These are phyloP conservation scores for Listronotus oregonensis DNA, from an alignment of 1,140 invertebrate species.

Conservation along the genomic window DNA sequence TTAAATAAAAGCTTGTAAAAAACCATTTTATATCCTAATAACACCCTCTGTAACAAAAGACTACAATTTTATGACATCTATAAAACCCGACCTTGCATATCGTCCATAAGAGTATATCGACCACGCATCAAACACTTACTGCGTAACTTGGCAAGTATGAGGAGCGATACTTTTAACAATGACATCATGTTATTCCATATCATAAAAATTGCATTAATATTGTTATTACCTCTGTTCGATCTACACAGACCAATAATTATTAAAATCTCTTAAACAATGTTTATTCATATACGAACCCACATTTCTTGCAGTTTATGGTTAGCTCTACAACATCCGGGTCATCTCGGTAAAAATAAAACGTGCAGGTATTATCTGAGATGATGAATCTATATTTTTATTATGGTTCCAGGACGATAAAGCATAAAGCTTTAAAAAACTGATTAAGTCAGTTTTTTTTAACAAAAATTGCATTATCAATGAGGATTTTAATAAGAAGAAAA, in stretches of 20 bases:
- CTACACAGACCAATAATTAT: slow-evolving; percentile 6
- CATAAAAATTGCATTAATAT: slow-evolving; percentile 7
- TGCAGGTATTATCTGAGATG: too few relatives aligned
- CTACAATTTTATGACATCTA: background rate
- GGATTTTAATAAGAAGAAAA: too few relatives aligned
- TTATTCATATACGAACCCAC: slow-evolving; percentile 28
- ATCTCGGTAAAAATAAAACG: slow-evolving; percentile 2
- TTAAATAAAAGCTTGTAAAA: too few relatives aligned
- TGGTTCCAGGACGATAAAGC: too few relatives aligned
- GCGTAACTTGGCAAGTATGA: slow-evolving; percentile 9
- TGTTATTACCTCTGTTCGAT: slow-evolving; percentile 18
- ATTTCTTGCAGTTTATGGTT: slow-evolving; percentile 10
- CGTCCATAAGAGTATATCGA: slow-evolving; percentile 16
- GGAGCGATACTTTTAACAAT: slow-evolving; percentile 16
- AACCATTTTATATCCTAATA: too few relatives aligned
- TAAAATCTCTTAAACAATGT: slow-evolving; percentile 7
- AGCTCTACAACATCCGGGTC: slow-evolving; percentile 20
- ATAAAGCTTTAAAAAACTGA: too few relatives aligned
- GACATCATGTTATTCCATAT: slow-evolving; percentile 19
- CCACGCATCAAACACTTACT: slow-evolving; percentile 18
- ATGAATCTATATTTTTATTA: too few relatives aligned
- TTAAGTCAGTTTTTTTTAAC: too few relatives aligned
- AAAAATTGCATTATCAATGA: too few relatives aligned
- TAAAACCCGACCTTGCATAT: slow-evolving; percentile 22
- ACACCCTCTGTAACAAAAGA: too few relatives aligned